A percentile compares a stretch with the other conserved stretches of the same genome.
Conservation (phyloP, 2,113 vertebrate genomes). For the Poeciliopsis prolifica region DNA sequence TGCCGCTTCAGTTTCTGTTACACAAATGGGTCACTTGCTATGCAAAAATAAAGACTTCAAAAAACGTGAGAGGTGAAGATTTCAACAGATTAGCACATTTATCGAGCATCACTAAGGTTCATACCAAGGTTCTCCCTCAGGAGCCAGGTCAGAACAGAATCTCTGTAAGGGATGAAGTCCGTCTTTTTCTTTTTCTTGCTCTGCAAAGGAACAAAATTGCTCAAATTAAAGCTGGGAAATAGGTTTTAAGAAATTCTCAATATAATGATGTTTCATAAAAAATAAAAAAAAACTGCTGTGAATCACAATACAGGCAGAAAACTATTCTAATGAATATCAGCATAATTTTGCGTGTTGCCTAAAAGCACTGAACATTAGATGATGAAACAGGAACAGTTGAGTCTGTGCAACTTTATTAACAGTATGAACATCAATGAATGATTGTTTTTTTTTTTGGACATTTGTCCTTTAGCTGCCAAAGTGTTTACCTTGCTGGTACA, state of each 20-base stretch:
- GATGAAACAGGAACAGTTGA: slow-evolving; percentile 2
- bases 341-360: background rate
- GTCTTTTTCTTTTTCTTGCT: slow-evolving; percentile 99
- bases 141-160: slow-evolving; percentile 99
- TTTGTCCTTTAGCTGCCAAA: slow-evolving; percentile 52
- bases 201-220: slow-evolving; percentile 73
- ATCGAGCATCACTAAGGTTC: slow-evolving; percentile 34
- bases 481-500: slow-evolving; percentile 96
- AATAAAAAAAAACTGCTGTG: background rate
- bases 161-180: slow-evolving; percentile 97
- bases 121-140: slow-evolving; percentile 97
- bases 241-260: slow-evolving; percentile 4
- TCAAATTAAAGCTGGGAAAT: background rate
- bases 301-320: slow-evolving; percentile 18
- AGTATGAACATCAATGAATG: slow-evolving; percentile 14
- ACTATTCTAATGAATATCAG: slow-evolving; percentile 1
- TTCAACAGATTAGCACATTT: background rate
- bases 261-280: slow-evolving; percentile 5
- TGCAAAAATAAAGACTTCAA: background rate
- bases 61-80: slow-evolving; percentile 17
- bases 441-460: slow-evolving; percentile 31
- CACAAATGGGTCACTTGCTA: slow-evolving; percentile 18
- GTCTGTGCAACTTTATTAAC: background rate
- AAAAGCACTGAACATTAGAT: background rate
- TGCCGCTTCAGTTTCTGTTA: background rate